Conservation (phyloP, 2,888 invertebrate genomes). For the Pinctada fucata region DNA sequence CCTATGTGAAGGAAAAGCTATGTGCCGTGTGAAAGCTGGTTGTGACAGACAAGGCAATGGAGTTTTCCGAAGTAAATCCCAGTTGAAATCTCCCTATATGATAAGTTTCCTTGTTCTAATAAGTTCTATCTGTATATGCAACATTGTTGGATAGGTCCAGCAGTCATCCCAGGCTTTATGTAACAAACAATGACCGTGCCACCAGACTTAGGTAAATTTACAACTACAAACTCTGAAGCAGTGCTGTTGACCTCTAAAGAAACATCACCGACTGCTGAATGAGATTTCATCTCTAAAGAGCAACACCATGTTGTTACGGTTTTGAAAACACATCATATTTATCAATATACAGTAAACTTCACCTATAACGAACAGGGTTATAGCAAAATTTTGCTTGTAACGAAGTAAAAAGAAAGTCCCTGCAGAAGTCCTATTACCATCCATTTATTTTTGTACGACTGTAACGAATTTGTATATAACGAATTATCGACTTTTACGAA, state of each 20-base stretch:
- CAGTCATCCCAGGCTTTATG: conserved; percentile 10
- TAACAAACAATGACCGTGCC: conserved; percentile 7
- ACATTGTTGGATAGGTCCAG: not conserved
- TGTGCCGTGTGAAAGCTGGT: conserved; percentile 2
- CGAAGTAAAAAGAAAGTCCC: no score
- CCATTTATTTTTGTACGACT: no score
- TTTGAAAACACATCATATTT: not conserved
- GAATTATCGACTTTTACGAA: no score
- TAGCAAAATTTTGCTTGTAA: no score
- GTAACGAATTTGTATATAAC: no score
- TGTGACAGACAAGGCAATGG: not conserved
- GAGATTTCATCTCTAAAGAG: conserved; percentile 7
- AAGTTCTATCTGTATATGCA: conserved; percentile 13
- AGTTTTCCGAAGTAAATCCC: conserved; percentile 3
- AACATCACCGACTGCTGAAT: not conserved
- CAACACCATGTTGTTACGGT: conserved; percentile 8
- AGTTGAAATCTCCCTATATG: conserved; percentile 11
- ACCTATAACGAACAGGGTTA: no score
- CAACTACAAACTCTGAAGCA: not conserved
- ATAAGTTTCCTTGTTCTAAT: not conserved
- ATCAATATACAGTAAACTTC: no score
- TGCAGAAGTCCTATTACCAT: no score
- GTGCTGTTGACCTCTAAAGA: conserved; percentile 5
- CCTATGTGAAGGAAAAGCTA: conserved; percentile 3
- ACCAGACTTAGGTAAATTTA: conserved; percentile 3